Base-by-base conservation (phyloP, 2,888 invertebrate genomes). In the Latrodectus elegans region DNA sequence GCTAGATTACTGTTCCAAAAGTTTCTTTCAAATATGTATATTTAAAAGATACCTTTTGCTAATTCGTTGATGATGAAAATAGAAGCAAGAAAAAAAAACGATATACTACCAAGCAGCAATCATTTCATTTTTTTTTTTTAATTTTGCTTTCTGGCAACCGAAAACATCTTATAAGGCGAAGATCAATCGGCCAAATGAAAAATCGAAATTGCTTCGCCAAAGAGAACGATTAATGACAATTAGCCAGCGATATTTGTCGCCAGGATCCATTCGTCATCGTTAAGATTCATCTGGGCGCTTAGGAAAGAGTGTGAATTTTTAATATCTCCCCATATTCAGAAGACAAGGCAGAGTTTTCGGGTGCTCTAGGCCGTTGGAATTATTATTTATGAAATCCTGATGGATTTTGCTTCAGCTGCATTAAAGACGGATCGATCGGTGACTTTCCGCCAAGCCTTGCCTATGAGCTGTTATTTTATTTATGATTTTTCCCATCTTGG, bases 321-420 rank as follows among this genome's bases (percentile, higher is more conserved):
- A 87, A 87, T 87, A 76, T 52, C 53, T 73, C 65, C 65, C 8
- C 55, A 72, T 38, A 75, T 78, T 74, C 64, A 82, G 38, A 38
- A 38, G 38, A 38, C 67, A 60, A 73, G 55, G 75, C 70, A n/a
- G 75, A 51, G 75, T 68, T 15, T 53, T 22, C 60, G 65, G 55
- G 71, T 77, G 60, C 64, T 74, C 22, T 55, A 6, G 70, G 67
- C 71, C 72, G 14, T 22, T 51, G 51, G 73, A 87, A 77, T 87
- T 87, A 87, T 87, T 87, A 87, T 87, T 87, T 87, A 87, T 87
- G 86, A 82, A 87, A 87, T 87, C 81, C 81, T 87, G 86, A 87
- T 87, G 86, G 80, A 81, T 81, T 72, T 81, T 79, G 78, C 84
- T 64, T 38, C 26, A 68, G 55, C 52, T 79, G 80, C 85, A 86